These are phyloP conservation scores for Leptinotarsa lineolata DNA, from an alignment of 1,140 invertebrate genomes.

Conservation along the genomic window DNA sequence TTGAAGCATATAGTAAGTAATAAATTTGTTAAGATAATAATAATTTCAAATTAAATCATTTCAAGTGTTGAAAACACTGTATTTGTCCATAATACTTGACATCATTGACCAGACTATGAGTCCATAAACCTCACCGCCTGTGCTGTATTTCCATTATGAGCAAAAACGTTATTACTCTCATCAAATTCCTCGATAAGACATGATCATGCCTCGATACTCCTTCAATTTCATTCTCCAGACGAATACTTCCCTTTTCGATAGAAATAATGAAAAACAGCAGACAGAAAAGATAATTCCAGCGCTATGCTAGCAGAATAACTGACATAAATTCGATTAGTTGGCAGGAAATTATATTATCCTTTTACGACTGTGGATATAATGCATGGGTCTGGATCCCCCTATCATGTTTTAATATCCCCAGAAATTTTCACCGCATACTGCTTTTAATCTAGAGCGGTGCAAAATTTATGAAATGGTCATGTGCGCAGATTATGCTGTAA, in stretches of 20 bases:
- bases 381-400: not conserved
- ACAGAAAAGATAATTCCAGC: not conserved
- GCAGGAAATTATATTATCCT: constrained; percentile 3
- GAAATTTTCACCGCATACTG: not conserved
- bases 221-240: not conserved
- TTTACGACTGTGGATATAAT: not conserved
- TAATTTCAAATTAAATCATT: too few species aligned
- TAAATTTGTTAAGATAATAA: too few species aligned
- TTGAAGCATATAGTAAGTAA: too few species aligned
- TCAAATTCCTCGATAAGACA: too few species aligned
- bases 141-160: too few species aligned
- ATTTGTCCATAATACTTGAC: too few species aligned
- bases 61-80: too few species aligned
- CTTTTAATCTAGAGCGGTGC: not conserved
- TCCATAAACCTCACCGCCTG: too few species aligned
- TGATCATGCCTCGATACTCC: not conserved
- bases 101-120: too few species aligned
- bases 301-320: not conserved
- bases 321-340: not conserved
- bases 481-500: not conserved
- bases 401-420: not conserved
- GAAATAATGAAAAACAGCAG: not conserved
- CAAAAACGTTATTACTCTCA: too few species aligned
- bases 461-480: constrained; percentile 7
- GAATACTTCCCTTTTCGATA: not conserved